Evolutionary conservation across 2,113 vertebrate genomes (phyloP).

Genomic region (Periophthalmus modestus): DNA sequence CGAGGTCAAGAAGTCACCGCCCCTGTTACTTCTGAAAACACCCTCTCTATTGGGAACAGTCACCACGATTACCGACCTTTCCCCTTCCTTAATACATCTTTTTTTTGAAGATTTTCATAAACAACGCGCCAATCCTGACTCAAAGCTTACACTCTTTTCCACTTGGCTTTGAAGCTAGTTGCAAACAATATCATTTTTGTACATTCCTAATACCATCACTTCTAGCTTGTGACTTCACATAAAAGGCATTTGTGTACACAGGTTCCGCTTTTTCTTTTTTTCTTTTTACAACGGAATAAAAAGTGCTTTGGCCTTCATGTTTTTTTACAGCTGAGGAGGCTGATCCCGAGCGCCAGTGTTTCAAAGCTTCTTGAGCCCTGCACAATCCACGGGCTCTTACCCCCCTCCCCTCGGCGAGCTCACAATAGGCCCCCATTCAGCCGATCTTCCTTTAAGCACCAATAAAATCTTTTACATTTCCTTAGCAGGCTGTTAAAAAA

Average conservation of each 20-base stretch:
- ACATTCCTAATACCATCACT: slow-evolving; percentile 59
- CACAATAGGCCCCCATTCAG: slow-evolving; percentile 65
- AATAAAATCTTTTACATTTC: slow-evolving; percentile 79
- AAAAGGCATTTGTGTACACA: slow-evolving; percentile 62
- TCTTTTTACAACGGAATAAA: slow-evolving; percentile 51
- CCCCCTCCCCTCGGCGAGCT: slow-evolving; percentile 32
- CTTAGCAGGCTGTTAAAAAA: slow-evolving; percentile 60
- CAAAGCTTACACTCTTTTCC: slow-evolving; percentile 59
- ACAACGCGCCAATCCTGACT: slow-evolving; percentile 44
- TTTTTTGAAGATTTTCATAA: slow-evolving; percentile 49
- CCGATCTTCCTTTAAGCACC: slow-evolving; percentile 68
- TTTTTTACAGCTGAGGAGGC: slow-evolving; percentile 58
- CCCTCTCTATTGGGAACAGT: background rate
- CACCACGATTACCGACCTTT: background rate
- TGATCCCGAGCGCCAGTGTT: slow-evolving; percentile 58
- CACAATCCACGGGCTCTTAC: slow-evolving; percentile 33
- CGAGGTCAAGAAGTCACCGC: background rate
- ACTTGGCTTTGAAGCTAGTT: slow-evolving; percentile 55
- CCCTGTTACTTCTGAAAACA: background rate
- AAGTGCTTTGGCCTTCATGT: slow-evolving; percentile 56
- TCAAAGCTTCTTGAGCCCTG: slow-evolving; percentile 59
- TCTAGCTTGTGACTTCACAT: slow-evolving; percentile 55
- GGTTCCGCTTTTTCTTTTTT: slow-evolving; percentile 29
- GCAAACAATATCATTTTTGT: slow-evolving; percentile 58
- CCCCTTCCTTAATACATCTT: slow-evolving; percentile 2